Conservation (phyloP, 2,113 vertebrate genomes). For the Crocuta crocuta region DNA sequence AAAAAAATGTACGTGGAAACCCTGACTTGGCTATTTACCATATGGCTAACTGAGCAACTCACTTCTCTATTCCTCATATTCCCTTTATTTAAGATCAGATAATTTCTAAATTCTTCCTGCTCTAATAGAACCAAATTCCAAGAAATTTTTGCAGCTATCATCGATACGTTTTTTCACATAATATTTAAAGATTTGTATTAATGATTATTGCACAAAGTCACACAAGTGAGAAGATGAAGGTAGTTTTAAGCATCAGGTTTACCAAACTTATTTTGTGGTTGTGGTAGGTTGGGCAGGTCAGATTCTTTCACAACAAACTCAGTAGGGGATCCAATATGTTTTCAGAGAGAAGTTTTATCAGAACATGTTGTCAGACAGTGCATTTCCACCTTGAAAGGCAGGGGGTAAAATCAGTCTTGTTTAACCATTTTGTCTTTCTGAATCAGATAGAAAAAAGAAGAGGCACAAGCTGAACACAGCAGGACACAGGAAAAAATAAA, state of each 20-base stretch:
- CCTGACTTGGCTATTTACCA: neutral
- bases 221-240: neutral
- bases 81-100: neutral
- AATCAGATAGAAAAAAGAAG: constrained; percentile 2
- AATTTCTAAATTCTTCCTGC: neutral
- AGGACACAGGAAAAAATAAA: neutral
- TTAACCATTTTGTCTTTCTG: constrained; percentile 44
- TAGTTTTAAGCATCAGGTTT: neutral
- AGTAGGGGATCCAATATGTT: neutral
- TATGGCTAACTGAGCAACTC: neutral
- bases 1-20: neutral
- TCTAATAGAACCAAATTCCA: neutral
- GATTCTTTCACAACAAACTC: neutral
- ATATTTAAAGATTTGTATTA: neutral
- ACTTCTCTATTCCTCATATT: neutral
- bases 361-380: constrained; percentile 13
- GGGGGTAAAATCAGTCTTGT: neutral
- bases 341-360: constrained; percentile 50
- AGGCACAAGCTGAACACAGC: neutral
- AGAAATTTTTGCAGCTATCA: neutral
- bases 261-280: neutral
- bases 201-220: neutral
- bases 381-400: constrained; percentile 40
- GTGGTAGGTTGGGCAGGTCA: neutral
- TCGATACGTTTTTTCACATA: neutral